Evolutionary conservation across 2,888 invertebrate species (phyloP), one percentile per base, ranked within the genome.

Genomic region (Acleris emargana): DNA sequence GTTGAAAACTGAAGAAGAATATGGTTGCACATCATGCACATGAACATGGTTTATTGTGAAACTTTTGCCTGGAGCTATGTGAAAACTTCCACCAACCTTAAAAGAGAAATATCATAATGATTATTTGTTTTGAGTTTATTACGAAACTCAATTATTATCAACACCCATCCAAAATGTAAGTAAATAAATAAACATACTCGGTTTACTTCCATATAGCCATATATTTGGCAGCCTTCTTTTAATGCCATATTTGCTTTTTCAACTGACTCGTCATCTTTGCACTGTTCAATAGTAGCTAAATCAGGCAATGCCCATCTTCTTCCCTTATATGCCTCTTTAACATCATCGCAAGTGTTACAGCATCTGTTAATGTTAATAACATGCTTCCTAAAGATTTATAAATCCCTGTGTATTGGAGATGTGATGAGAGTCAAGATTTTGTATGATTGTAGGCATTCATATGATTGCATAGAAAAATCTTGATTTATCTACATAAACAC

Each of bases 321-420:
- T 71, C 94, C 84, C 73, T 97, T 94, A 83, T 99, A 99, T 0
- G 99, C 99, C 83, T 97, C 97, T 84, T 97, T 95, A 0, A 99
- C 98, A 62, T 99, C 98, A 70, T 98, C 97, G 91, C 99, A 99
- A 16, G 98, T 98, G 83, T 99, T 98, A 84, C 99, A 99, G 84
- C 99, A 99, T 76, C 98, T 98, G 75, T 13, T 38, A 13, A 38
- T 38, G 32, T 32, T 32, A 5, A 25, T 5, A 20, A 20, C 3
- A 25, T 25, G 25, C 25, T 32, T 32, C 11, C 32, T 32, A 1
- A 32, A 32, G 3, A 32, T 11, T 32, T 32, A 32, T 32, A 32
- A 32, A 11, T 1, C 6, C 32, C 7, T 32, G 3, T 11, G 11
- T 11, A 32, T 11, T 32, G 3, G 11, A 32, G 11, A 11, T 32